These are phyloP conservation scores for Cephus pygmeus DNA, from an alignment of 2,888 invertebrate genomes.

Conservation along the genomic window DNA sequence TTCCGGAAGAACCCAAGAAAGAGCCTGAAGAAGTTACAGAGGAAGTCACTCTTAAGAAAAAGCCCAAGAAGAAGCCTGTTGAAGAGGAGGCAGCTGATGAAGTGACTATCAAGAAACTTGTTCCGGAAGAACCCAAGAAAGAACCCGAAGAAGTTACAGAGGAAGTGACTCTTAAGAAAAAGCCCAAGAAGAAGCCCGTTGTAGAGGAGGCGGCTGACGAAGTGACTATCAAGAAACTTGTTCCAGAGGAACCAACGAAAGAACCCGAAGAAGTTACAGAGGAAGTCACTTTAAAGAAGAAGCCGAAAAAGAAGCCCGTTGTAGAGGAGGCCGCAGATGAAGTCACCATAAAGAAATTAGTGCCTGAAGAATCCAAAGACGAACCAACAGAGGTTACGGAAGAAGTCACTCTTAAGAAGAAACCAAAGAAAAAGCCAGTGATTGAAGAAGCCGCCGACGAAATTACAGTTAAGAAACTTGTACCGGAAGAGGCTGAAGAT, in stretches of 20 bases:
- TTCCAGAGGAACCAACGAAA: slow-evolving; percentile 42
- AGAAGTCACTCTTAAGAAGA: slow-evolving; percentile 29
- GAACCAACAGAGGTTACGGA: slow-evolving; percentile 46
- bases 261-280: slow-evolving; percentile 42
- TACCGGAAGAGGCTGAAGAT: slow-evolving; percentile 37
- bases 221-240: slow-evolving; percentile 56
- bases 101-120: slow-evolving; percentile 46
- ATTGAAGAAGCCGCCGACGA: slow-evolving; percentile 55
- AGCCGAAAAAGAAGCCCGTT: slow-evolving; percentile 42
- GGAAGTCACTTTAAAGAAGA: slow-evolving; percentile 47
- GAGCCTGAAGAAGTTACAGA: too few species aligned
- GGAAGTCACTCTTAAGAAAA: slow-evolving; percentile 39
- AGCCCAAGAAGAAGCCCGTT: slow-evolving; percentile 35
- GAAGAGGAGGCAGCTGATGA: slow-evolving; percentile 61
- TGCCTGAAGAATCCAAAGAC: slow-evolving; percentile 38
- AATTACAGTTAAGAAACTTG: slow-evolving; percentile 50
- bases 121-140: slow-evolving; percentile 32
- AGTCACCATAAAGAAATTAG: slow-evolving; percentile 39
- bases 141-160: slow-evolving; percentile 44
- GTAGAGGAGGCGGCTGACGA: slow-evolving; percentile 64
- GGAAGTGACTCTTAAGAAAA: slow-evolving; percentile 39
- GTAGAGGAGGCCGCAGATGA: slow-evolving; percentile 44
- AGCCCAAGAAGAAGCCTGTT: slow-evolving; percentile 35
- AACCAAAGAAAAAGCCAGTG: slow-evolving; percentile 40
- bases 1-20: too few species aligned